Evolutionary conservation across 2,113 vertebrate species (phyloP).

Genomic region (Phalacrocorax brasilianus): DNA sequence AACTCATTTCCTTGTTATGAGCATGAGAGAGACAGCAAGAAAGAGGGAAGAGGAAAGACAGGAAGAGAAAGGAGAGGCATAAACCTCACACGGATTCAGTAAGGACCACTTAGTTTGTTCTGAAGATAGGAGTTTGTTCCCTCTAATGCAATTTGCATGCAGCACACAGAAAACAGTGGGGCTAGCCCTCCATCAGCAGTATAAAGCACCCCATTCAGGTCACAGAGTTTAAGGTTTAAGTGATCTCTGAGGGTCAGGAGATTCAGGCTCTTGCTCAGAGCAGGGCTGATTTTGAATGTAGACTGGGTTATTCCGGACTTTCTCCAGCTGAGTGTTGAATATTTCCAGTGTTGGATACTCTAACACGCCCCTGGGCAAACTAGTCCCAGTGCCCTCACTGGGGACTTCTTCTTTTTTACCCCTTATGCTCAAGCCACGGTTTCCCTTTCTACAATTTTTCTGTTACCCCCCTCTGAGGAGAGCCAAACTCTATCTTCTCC

Average conservation of each 20-base stretch:
- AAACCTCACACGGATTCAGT: not conserved
- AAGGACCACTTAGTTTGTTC: not conserved
- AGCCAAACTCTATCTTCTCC: not conserved
- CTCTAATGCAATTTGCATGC: accelerated
- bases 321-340: not conserved
- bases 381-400: not conserved
- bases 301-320: not conserved
- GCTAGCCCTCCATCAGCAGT: not conserved
- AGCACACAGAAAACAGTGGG: not conserved
- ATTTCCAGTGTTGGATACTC: not conserved
- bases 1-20: not conserved
- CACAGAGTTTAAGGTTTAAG: not conserved
- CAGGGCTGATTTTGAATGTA: not conserved
- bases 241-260: not conserved
- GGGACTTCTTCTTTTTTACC: accelerated
- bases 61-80: not conserved
- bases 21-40: not conserved
- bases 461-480: not conserved
- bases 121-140: not conserved
- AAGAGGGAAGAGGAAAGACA: not conserved
- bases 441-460: not conserved
- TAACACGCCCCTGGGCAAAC: not conserved
- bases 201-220: not conserved
- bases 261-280: not conserved
- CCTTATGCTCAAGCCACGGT: not conserved